Evolutionary conservation across 2,113 vertebrate genomes (phyloP).

Genomic region (Bombycilla garrulus): DNA sequence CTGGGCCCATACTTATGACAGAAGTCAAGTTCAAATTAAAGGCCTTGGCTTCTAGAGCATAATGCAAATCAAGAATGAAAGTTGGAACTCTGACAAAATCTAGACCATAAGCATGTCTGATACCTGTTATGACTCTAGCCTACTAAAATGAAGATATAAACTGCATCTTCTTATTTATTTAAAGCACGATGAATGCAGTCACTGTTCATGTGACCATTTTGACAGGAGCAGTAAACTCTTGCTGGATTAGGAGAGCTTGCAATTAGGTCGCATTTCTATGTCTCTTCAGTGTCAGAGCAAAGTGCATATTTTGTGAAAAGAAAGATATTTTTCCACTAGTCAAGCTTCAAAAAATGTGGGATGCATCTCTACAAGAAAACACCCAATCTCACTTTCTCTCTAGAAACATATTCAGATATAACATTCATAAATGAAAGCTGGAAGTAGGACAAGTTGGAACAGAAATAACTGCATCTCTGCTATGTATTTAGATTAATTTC

Average conservation of each 20-base stretch:
- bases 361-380: slow-evolving; percentile 16
- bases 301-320: background rate
- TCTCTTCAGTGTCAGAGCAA: background rate
- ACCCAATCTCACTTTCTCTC: background rate
- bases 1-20: fast-evolving
- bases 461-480: slow-evolving; percentile 44
- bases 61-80: background rate
- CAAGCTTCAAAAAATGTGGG: background rate
- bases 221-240: background rate
- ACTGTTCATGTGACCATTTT: background rate
- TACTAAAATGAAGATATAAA: background rate
- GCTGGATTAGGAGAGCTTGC: background rate
- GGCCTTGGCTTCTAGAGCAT: background rate
- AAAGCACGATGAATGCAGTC: background rate
- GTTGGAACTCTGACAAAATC: background rate
- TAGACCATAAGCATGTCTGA: background rate
- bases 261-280: background rate
- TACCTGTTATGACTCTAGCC: background rate
- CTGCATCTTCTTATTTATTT: background rate
- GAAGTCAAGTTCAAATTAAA: background rate
- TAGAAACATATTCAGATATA: slow-evolving; percentile 19
- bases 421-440: slow-evolving; percentile 36
- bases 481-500: slow-evolving; percentile 35
- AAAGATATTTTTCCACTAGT: background rate
- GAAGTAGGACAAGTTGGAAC: slow-evolving; percentile 37